Evolutionary conservation across 2,888 invertebrate genomes (phyloP).

Genomic region (Hipparchia semele): DNA sequence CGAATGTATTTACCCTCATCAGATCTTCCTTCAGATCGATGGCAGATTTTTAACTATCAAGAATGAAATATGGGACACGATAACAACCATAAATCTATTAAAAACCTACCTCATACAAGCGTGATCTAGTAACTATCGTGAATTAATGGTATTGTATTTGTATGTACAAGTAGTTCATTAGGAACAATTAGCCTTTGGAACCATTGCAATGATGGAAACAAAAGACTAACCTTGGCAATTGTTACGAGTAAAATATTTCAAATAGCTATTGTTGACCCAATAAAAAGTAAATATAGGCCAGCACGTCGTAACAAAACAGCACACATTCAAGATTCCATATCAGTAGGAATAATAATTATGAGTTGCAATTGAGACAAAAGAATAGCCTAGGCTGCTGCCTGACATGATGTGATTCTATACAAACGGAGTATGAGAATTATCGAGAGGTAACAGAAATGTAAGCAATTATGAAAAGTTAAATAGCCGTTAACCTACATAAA

Average conservation of each 20-base stretch:
- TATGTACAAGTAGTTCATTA: background rate
- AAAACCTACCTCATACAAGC: background rate
- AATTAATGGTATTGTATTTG: background rate
- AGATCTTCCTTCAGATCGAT: background rate
- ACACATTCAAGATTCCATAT: background rate
- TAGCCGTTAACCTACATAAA: constrained; percentile 26
- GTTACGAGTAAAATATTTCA: constrained; percentile 1
- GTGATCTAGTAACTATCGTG: background rate
- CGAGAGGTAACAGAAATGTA: background rate
- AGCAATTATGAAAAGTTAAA: background rate
- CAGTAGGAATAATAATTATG: background rate
- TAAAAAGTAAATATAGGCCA: constrained; percentile 14
- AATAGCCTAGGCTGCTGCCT: background rate
- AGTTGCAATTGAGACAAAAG: constrained; percentile 1
- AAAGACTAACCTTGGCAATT: constrained; percentile 5
- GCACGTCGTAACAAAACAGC: background rate
- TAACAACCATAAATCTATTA: background rate
- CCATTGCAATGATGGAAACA: constrained; percentile 5
- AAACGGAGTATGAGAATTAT: background rate
- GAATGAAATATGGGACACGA: background rate
- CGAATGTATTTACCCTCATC: background rate
- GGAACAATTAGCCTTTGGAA: constrained; percentile 11
- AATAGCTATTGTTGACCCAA: constrained; percentile 20
- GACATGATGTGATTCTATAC: background rate
- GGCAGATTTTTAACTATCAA: background rate